Percentiles rank a stretch among this genome's conserved stretches.
These are phyloP conservation scores for Prolemur simus DNA, from an alignment of 2,113 vertebrate genomes.

Conservation along the genomic window DNA sequence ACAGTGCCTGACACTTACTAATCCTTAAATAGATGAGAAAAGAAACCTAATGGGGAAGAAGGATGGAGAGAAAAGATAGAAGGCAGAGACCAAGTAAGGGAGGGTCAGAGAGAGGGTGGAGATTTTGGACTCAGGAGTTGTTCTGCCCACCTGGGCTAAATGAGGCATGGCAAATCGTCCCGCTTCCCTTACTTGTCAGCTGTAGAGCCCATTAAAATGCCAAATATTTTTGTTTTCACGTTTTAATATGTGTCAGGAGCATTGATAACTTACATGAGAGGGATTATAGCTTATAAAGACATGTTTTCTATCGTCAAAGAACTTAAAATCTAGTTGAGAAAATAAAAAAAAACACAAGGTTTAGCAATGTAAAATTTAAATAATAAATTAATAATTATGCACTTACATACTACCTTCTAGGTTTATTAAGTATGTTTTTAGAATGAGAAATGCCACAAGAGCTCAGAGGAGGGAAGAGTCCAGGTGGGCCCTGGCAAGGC, in stretches of 20 bases:
- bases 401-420: neutral
- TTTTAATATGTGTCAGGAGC: neutral
- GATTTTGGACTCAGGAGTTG: accelerated
- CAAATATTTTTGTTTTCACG: neutral
- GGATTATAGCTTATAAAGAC: neutral
- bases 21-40: neutral
- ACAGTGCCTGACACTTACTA: neutral
- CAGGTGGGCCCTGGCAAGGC: neutral
- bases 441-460: neutral
- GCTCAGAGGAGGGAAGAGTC: neutral
- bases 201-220: neutral
- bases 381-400: neutral
- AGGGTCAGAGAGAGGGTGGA: neutral
- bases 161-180: accelerated
- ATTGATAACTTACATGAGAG: neutral
- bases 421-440: neutral
- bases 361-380: neutral
- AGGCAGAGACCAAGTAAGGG: neutral
- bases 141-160: neutral
- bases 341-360: neutral
- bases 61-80: neutral
- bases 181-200: accelerated
- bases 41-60: neutral
- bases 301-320: neutral
- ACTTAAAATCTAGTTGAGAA: neutral